Base-by-base conservation (phyloP, 2,888 invertebrate genomes). In the Mactromeris polynyma region DNA sequence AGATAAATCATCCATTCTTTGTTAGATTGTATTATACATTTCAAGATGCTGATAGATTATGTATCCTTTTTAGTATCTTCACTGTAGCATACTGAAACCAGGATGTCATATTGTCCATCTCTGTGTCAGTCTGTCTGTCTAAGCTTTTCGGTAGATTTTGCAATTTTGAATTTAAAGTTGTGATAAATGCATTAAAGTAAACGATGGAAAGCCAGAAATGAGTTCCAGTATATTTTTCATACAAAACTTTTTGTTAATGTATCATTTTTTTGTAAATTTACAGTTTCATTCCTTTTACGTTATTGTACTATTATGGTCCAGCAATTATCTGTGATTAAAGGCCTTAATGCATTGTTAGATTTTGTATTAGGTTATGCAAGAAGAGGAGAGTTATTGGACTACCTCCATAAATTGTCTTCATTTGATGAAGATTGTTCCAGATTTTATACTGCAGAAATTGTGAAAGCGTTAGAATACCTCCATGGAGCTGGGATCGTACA, bases 1-100 rank as follows among this genome's bases (percentile, higher is more conserved):
- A 98, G 94, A 97, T 98, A 91, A 96, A 96, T 84, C 98, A 98
- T 94, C 98, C 98, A 91, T 99, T 98, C 97, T 99, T 99, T 97
- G 99, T 99, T 85, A 98, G 98, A 96, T 97, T 99, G 89, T 99
- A 98, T 97, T 99, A 98, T 97, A 99, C 99, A 88, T 99, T 99
- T 97, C 99, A 99, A 97, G 99, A 99, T 96, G 96, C 97, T 46
- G 98, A 98, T 95, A 98, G 98, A 95, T 97, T 99, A 89, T 99
- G 97, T 97, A 97, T 97, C 97, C 97, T 97, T 96, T 95, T 21
- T 46, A 73, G 4, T 26, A 6, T 2, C 11, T 11, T 46, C 46
- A 46, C 11, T 46, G 6, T 14, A 46, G 11, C 14, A 2, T 17
- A 11, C 6, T 40, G 11, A 40, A 40, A 40, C 11, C 40, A 40